These are phyloP conservation scores for Chlorops oryzae DNA, from an alignment of 1,140 invertebrate species.

Conservation along the genomic window DNA sequence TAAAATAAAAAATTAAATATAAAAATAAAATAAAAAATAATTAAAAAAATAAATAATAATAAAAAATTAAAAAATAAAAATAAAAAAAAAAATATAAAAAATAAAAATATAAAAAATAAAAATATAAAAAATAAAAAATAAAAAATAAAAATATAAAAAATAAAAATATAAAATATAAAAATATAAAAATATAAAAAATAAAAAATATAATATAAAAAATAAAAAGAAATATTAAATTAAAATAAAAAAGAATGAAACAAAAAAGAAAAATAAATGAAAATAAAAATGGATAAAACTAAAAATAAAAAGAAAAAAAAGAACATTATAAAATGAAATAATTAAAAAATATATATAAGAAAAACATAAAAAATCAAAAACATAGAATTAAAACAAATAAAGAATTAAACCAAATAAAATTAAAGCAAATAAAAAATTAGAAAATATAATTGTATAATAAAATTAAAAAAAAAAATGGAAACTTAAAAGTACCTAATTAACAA, in stretches of 20 bases:
- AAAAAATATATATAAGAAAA: background rate
- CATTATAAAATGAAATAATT: background rate
- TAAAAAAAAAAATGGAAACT: background rate
- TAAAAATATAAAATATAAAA: background rate
- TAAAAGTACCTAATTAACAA: background rate
- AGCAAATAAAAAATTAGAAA: background rate
- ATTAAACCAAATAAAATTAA: no score
- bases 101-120: background rate
- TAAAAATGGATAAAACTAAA: background rate
- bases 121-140: conserved; percentile 3
- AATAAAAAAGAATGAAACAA: conserved; percentile 2
- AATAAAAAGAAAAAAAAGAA: background rate
- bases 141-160: conserved; percentile 5
- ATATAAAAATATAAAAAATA: background rate
- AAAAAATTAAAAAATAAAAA: background rate
- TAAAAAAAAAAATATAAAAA: background rate
- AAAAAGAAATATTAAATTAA: background rate
- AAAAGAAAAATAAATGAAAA: conserved; percentile 1
- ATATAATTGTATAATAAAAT: background rate
- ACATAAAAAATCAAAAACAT: no score
- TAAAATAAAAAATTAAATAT: no score
- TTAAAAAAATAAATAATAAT: background rate
- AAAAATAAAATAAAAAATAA: no score
- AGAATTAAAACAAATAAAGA: background rate
- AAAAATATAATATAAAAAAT: conserved; percentile 3